These are phyloP conservation scores for Elysia crispata DNA, from an alignment of 2,888 invertebrate species.

Conservation along the genomic window DNA sequence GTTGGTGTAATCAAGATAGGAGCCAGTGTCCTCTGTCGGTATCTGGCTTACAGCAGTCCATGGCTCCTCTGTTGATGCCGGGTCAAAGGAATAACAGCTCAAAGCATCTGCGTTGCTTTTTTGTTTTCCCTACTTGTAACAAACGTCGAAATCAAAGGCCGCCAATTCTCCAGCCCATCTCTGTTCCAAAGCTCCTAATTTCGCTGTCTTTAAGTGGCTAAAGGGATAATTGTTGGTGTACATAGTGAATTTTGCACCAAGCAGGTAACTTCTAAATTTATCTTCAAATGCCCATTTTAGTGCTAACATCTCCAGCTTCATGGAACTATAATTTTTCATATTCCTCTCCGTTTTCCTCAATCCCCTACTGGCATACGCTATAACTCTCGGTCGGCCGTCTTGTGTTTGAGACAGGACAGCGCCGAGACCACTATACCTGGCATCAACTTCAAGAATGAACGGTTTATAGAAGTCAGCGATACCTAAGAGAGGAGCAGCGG, in stretches of 20 bases:
- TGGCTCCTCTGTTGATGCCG: not conserved
- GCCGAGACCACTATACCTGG: conserved; percentile 28
- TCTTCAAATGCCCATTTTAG: conserved; percentile 17
- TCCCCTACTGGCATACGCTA: conserved; percentile 35
- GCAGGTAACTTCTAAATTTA: conserved; percentile 11
- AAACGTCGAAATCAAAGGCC: conserved; percentile 39
- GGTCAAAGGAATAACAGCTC: not conserved
- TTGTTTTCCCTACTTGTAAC: conserved; percentile 36
- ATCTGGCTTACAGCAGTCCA: not conserved
- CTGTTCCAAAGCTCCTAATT: conserved; percentile 34
- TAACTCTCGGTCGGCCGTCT: conserved; percentile 18
- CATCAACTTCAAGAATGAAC: conserved; percentile 45
- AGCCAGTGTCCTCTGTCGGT: no score
- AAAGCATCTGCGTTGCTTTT: conserved; percentile 24
- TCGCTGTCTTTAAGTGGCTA: conserved; percentile 34
- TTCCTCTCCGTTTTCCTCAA: conserved; percentile 40
- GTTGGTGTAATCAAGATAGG: no score
- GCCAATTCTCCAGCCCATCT: conserved; percentile 48
- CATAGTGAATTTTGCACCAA: conserved; percentile 5
- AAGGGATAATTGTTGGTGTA: conserved; percentile 34
- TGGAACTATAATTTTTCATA: conserved; percentile 13
- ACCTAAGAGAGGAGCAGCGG: conserved; percentile 30
- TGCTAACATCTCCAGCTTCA: conserved; percentile 33
- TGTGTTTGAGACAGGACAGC: conserved; percentile 38
- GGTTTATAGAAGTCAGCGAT: conserved; percentile 45